phyloP scores from a whole-genome alignment of 2,797 vertebrate genomes.

The Protonibea diacanthus region DNA sequence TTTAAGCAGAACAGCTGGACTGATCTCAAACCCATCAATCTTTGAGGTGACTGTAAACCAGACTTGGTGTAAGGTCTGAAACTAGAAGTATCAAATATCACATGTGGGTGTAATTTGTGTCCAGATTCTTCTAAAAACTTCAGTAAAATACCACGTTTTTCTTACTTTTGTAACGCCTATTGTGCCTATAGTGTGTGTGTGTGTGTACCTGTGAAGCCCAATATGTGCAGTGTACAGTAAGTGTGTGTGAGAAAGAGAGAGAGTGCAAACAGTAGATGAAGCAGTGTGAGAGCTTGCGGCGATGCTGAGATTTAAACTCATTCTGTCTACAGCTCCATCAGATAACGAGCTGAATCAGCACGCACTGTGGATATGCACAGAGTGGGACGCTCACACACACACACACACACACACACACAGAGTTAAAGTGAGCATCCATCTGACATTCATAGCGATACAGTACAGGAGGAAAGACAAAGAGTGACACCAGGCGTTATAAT shows the following conservation, averaged over 20 bases:
- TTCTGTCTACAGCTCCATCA: slow-evolving; percentile 83
- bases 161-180: slow-evolving; percentile 11
- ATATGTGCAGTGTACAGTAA: slow-evolving; percentile 5
- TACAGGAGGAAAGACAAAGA: slow-evolving; percentile 49
- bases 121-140: slow-evolving; percentile 11
- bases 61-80: background rate
- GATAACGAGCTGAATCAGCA: slow-evolving; percentile 87
- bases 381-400: background rate
- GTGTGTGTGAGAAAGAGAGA: slow-evolving; percentile 18
- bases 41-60: background rate
- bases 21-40: background rate
- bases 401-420: slow-evolving; percentile 40
- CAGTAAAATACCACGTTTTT: slow-evolving; percentile 13
- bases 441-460: slow-evolving; percentile 45
- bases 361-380: slow-evolving; percentile 23
- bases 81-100: background rate
- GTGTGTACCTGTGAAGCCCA: slow-evolving; percentile 20
- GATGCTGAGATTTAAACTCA: slow-evolving; percentile 85
- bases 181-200: slow-evolving; percentile 6
- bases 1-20: background rate
- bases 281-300: slow-evolving; percentile 65
- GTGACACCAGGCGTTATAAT: slow-evolving; percentile 64
- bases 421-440: slow-evolving; percentile 45
- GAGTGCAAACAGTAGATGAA: slow-evolving; percentile 65
- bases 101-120: background rate